These are phyloP conservation scores for Cyclopterus lumpus DNA, from an alignment of 2,797 vertebrate genomes.

Conservation along the genomic window DNA sequence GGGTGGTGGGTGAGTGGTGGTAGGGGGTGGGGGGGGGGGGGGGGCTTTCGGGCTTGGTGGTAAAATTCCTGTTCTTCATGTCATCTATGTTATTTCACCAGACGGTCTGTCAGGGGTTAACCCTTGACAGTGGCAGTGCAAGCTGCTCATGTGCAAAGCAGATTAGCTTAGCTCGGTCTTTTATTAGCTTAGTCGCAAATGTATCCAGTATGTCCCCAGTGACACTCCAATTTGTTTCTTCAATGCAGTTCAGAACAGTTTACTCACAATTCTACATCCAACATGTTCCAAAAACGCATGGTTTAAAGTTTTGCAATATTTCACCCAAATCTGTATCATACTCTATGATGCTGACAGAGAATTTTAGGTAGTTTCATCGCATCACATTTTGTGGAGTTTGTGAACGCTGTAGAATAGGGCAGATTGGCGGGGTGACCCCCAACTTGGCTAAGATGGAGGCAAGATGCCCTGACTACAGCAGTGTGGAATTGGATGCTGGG, in stretches of 20 bases:
- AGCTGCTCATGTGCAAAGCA: slow-evolving; percentile 61
- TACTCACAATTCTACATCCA: slow-evolving; percentile 19
- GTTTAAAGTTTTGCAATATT: slow-evolving; percentile 1
- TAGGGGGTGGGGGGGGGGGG: not conserved
- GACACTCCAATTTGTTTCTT: slow-evolving; percentile 54
- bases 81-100: slow-evolving; percentile 58
- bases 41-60: slow-evolving; percentile 39
- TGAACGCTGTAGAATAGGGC: not conserved
- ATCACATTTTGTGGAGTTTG: not conserved
- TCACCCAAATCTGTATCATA: slow-evolving; percentile 3
- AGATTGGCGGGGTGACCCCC: slow-evolving; percentile 8
- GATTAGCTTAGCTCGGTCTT: slow-evolving; percentile 46
- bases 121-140: slow-evolving; percentile 45
- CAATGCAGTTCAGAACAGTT: slow-evolving; percentile 34
- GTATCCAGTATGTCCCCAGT: slow-evolving; percentile 47
- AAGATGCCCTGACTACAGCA: slow-evolving; percentile 31
- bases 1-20: slow-evolving; percentile 1
- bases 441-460: slow-evolving; percentile 14
- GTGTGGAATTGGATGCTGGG: slow-evolving; percentile 40
- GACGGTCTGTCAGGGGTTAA: slow-evolving; percentile 64
- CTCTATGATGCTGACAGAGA: not conserved
- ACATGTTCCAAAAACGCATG: slow-evolving; percentile 9
- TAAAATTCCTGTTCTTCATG: slow-evolving; percentile 63
- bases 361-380: slow-evolving; percentile 7
- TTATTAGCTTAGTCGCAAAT: slow-evolving; percentile 51